phyloP scores from a whole-genome alignment of 2,113 vertebrate species.

The Bostrychus sinensis region DNA sequence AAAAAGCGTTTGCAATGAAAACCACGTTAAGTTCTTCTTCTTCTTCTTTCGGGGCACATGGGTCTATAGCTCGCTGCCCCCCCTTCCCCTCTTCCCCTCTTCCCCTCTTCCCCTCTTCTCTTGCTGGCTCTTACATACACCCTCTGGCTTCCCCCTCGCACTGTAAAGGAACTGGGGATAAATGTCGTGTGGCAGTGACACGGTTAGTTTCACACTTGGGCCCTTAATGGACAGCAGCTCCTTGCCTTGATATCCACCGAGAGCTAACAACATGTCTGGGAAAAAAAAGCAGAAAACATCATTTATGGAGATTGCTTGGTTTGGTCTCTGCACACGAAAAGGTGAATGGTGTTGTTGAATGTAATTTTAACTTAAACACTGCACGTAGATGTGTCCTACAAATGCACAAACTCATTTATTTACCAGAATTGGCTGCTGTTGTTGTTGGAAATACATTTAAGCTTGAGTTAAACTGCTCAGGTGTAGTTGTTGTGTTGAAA shows the following conservation, averaged over 20 bases:
- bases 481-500: no score
- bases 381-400: no score
- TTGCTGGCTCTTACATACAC: no score
- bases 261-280: no score
- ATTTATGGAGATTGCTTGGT: no score
- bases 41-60: constrained; percentile 60
- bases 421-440: not conserved
- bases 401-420: no score
- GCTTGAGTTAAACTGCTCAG: no score
- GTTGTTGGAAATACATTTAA: not conserved
- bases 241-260: constrained; percentile 18
- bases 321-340: no score
- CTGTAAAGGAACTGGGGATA: constrained; percentile 38
- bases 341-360: no score
- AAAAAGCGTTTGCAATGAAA: constrained; percentile 15
- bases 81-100: no score
- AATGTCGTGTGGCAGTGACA: constrained; percentile 61
- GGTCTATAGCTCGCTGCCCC: constrained; percentile 2
- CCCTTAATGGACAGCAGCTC: constrained; percentile 41
- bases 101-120: no score
- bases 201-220: constrained; percentile 58
- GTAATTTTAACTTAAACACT: no score
- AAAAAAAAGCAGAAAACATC: constrained; percentile 34
- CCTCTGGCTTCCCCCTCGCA: constrained; percentile 20
- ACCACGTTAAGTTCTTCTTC: constrained; percentile 53